A percentile compares a stretch with the other conserved stretches of the same genome.
These are phyloP conservation scores for Spodoptera litura DNA, from an alignment of 1,140 invertebrate species.

Conservation along the genomic window DNA sequence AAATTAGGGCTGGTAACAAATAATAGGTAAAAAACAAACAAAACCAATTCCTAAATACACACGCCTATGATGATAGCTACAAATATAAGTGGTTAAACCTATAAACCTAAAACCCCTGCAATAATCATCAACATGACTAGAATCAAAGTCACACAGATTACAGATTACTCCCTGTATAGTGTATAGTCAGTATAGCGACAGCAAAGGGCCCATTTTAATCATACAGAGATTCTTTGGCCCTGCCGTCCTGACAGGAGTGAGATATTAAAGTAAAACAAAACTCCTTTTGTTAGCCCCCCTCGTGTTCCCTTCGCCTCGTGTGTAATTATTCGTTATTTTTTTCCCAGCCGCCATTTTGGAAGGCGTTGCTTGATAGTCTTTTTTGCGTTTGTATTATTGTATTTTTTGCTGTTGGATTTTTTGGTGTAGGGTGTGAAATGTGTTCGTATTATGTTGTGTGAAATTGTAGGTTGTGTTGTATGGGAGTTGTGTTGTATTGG, in stretches of 20 bases:
- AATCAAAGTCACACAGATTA: not conserved
- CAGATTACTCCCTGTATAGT: not conserved
- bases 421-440: slow-evolving; percentile 19
- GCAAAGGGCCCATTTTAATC: slow-evolving; percentile 70
- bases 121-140: not conserved
- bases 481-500: not conserved
- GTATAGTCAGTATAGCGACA: not conserved
- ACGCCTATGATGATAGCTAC: too few relatives aligned
- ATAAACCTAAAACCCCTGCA: not conserved
- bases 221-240: slow-evolving; percentile 66
- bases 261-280: slow-evolving; percentile 83
- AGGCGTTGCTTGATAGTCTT: slow-evolving; percentile 36
- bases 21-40: too few relatives aligned
- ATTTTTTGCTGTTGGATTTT: slow-evolving; percentile 21
- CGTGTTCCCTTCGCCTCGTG: slow-evolving; percentile 55
- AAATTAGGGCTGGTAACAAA: too few relatives aligned
- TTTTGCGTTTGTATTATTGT: slow-evolving; percentile 17
- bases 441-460: not conserved
- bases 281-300: slow-evolving; percentile 70
- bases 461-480: not conserved
- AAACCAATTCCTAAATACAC: too few relatives aligned
- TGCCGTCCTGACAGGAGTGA: slow-evolving; percentile 70
- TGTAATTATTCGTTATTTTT: slow-evolving; percentile 79
- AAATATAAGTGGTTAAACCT: too few relatives aligned
- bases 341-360: slow-evolving; percentile 39